Conservation (phyloP, 2,113 vertebrate genomes). For the Elanoides forficatus region DNA sequence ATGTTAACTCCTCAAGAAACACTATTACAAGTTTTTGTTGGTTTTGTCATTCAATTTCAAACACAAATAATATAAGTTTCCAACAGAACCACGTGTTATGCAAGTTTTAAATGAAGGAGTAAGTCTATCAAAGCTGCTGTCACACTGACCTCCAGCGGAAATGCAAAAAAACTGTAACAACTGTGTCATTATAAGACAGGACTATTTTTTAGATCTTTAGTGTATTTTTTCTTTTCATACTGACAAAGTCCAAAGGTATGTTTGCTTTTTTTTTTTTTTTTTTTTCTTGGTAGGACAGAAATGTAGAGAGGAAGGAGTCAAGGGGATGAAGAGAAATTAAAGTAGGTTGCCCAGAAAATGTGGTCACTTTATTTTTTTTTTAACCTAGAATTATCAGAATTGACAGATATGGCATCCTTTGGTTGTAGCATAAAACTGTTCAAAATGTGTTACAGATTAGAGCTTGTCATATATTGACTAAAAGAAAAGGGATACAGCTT, state of each 20-base stretch:
- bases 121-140: neutral
- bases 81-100: neutral
- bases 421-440: neutral
- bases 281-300: neutral
- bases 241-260: neutral
- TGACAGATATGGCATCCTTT: neutral
- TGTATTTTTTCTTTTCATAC: neutral
- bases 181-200: neutral
- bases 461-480: neutral
- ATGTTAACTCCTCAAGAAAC: neutral
- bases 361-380: neutral
- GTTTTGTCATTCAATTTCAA: neutral
- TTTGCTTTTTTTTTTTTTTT: neutral
- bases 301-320: neutral
- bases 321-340: neutral
- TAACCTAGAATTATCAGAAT: neutral
- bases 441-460: neutral
- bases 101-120: neutral
- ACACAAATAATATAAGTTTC: rapidly evolving
- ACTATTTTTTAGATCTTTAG: neutral
- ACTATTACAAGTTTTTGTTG: neutral
- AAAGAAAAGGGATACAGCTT: neutral
- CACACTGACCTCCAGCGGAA: constrained; percentile 65
- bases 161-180: neutral
- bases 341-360: neutral